Percentiles rank a stretch among this genome's conserved stretches.
phyloP scores from a whole-genome alignment of 2,888 invertebrate genomes.

The Rhagophthalmus giganteus region DNA sequence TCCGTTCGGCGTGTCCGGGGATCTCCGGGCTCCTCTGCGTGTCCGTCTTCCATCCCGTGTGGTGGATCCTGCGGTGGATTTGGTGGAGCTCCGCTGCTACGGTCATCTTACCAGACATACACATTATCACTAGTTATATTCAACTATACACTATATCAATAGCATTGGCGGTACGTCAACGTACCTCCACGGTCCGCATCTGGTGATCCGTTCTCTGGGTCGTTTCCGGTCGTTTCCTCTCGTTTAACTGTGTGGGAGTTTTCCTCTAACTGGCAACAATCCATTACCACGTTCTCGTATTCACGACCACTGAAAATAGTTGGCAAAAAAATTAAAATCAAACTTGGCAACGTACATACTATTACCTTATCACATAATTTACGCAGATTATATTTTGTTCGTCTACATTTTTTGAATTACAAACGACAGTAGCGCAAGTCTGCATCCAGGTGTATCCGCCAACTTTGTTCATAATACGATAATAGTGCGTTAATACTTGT shows the following conservation, averaged over 20 bases:
- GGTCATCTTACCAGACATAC: constrained; percentile 58
- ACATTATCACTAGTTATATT: constrained; percentile 46
- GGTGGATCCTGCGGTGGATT: constrained; percentile 57
- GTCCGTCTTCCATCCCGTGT: constrained; percentile 50
- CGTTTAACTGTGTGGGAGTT: constrained; percentile 79
- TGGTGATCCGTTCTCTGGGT: constrained; percentile 87
- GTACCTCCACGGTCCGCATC: constrained; percentile 77
- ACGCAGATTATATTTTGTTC: constrained; percentile 98
- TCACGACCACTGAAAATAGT: constrained; percentile 74
- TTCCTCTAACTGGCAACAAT: constrained; percentile 89
- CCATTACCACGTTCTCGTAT: constrained; percentile 88
- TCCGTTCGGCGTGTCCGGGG: constrained; percentile 58
- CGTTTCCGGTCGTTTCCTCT: constrained; percentile 75
- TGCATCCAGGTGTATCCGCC: constrained; percentile 97
- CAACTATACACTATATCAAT: constrained; percentile 46
- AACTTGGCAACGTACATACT: neutral
- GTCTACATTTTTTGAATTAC: constrained; percentile 92
- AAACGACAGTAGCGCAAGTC: constrained; percentile 95
- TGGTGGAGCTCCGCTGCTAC: constrained; percentile 60
- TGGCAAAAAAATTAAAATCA: neutral
- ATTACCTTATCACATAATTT: constrained; percentile 93
- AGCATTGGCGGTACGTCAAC: constrained; percentile 53
- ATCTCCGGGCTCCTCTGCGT: constrained; percentile 56
- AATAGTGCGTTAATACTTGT: constrained; percentile 94
- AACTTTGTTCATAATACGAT: constrained; percentile 92